Percentiles rank a stretch among this genome's conserved stretches.
Conservation (phyloP, 2,797 vertebrate species). For the Takifugu ocellatus region DNA sequence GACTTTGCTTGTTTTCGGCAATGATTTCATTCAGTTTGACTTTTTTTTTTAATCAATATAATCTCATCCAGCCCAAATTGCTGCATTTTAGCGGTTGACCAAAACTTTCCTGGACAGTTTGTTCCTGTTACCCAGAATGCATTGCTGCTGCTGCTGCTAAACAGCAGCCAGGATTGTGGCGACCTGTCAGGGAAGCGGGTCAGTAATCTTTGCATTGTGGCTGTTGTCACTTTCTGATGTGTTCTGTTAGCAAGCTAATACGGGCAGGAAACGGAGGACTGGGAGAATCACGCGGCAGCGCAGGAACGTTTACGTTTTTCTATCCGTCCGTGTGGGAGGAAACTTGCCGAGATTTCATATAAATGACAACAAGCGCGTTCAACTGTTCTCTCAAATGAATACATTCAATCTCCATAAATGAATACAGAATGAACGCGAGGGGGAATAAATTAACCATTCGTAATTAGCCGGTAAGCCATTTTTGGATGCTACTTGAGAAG, state of each 20-base stretch:
- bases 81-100: no score
- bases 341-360: conserved; percentile 32
- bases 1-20: not conserved
- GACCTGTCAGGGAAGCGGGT: conserved; percentile 34
- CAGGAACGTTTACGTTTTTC: conserved; percentile 12
- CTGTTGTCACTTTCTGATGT: no score
- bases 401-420: conserved; percentile 70
- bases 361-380: conserved; percentile 54
- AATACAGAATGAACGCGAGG: conserved; percentile 66
- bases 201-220: conserved; percentile 12
- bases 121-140: not conserved
- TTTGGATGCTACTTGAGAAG: conserved; percentile 61
- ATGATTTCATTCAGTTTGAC: not conserved
- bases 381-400: conserved; percentile 55
- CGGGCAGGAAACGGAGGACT: no score
- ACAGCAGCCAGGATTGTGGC: conserved; percentile 14
- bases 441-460: conserved; percentile 72
- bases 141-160: conserved; percentile 17
- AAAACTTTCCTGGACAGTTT: no score
- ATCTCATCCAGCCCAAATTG: no score
- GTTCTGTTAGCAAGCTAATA: not conserved
- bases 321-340: conserved; percentile 29
- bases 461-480: conserved; percentile 72
- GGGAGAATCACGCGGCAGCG: not conserved
- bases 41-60: conserved; percentile 6